Evolutionary conservation across 2,797 vertebrate species (phyloP), one percentile per base, ranked within the genome.

Genomic region (Acanthurus leucopareius): DNA sequence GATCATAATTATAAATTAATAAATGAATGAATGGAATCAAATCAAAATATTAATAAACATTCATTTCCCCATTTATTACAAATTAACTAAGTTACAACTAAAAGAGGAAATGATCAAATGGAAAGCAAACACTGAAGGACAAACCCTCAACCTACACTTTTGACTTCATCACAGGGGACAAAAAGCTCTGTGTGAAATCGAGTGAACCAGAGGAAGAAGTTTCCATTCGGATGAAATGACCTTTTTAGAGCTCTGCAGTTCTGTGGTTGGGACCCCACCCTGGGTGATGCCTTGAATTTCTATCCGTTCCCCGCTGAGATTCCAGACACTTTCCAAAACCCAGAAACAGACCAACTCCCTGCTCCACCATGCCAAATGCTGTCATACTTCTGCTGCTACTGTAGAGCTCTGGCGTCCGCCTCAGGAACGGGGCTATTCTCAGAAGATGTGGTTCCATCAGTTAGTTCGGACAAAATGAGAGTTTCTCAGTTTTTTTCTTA

Each of bases 231-330:
- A 71, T 49, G 60, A 2, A 86, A 65, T 59, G 82, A 89, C 86
- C 85, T 84, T 74, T 73, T 38, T 73, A 47, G 59, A 38, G 28
- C 74, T 73, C 75, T 38, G 61, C 77, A 73, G 53, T 65, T 62
- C 69, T 91, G 90, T 75, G 87, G 71, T 88, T 32, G 38, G 45
- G 69, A 89, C 90, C 88, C 78, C 89, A 85, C 89, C 90, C 91
- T 82, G 82, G 25, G 67, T 76, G 77, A 89, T 89, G 80, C 82
- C 81, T 85, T 88, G 83, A 80, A 86, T 87, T 89, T 84, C 74
- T 75, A 71, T 89, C 78, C 66, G 1, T 72, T 89, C 78, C 77
- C 83, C 15, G 17, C 83, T 83, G 78, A 84, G 86, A 87, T 88
- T 90, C 83, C 87, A 85, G 59, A 82, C 87, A 88, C 86, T 88